These are phyloP conservation scores for Julus scandinavius DNA, from an alignment of 2,888 invertebrate species.

Conservation along the genomic window DNA sequence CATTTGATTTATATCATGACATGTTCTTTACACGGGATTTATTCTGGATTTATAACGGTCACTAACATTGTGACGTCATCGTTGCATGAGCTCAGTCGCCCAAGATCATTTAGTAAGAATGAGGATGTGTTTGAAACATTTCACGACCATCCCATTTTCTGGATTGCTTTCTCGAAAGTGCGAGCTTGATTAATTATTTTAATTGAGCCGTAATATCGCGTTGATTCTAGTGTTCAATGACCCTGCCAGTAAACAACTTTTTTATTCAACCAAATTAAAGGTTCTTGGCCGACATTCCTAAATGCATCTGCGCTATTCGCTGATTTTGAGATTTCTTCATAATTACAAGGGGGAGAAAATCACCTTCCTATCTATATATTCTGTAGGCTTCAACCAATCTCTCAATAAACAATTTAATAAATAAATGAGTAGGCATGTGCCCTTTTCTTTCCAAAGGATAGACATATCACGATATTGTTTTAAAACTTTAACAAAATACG, in stretches of 20 bases:
- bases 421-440: neutral
- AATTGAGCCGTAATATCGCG: neutral
- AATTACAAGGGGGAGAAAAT: neutral
- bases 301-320: neutral
- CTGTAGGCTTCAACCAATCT: neutral
- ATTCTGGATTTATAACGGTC: neutral
- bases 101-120: neutral
- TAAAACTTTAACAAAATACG: neutral
- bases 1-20: too few relatives aligned
- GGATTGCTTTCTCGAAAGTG: neutral
- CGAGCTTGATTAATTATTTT: conserved; percentile 6
- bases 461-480: neutral
- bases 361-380: neutral
- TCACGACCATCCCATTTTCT: conserved; percentile 16
- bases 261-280: neutral
- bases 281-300: conserved; percentile 12
- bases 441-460: neutral
- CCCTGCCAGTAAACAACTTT: conserved; percentile 29
- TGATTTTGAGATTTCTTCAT: neutral
- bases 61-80: neutral
- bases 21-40: too few relatives aligned
- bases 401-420: neutral
- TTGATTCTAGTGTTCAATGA: neutral
- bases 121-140: neutral
- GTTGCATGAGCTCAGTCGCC: neutral